Conservation (phyloP, 2,113 vertebrate species). For the Bucco capensis region DNA sequence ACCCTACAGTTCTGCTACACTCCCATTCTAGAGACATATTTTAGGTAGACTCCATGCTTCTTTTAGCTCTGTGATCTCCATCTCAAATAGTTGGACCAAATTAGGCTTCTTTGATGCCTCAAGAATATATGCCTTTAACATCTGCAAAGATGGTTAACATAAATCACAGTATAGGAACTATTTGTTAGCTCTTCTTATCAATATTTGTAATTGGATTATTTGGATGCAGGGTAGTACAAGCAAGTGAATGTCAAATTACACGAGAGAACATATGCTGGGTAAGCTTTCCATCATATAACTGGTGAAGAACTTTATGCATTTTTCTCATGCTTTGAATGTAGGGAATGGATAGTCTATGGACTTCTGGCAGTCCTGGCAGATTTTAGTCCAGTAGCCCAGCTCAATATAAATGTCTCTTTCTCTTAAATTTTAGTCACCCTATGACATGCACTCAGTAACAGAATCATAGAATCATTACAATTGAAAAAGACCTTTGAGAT, state of each 20-base stretch:
- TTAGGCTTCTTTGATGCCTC: background rate
- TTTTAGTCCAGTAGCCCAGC: background rate
- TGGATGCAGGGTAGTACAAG: background rate
- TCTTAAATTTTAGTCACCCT: no score
- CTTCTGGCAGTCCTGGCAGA: background rate
- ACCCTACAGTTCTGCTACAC: background rate
- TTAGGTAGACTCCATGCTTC: background rate
- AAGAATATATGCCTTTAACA: background rate
- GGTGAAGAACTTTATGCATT: background rate
- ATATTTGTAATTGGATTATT: background rate
- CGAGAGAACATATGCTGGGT: background rate
- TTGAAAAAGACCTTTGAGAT: no score
- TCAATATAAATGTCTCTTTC: no score
- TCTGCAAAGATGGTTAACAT: background rate
- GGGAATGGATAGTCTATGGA: background rate
- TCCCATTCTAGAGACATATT: background rate
- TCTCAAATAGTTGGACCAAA: background rate
- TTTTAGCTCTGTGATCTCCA: background rate
- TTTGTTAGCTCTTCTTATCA: background rate
- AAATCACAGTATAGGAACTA: background rate
- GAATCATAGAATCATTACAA: no score
- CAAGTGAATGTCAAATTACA: background rate
- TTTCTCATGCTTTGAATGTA: background rate
- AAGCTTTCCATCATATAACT: background rate
- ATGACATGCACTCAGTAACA: background rate